phyloP scores from a whole-genome alignment of 2,797 vertebrate species.

The Chelmon rostratus region DNA sequence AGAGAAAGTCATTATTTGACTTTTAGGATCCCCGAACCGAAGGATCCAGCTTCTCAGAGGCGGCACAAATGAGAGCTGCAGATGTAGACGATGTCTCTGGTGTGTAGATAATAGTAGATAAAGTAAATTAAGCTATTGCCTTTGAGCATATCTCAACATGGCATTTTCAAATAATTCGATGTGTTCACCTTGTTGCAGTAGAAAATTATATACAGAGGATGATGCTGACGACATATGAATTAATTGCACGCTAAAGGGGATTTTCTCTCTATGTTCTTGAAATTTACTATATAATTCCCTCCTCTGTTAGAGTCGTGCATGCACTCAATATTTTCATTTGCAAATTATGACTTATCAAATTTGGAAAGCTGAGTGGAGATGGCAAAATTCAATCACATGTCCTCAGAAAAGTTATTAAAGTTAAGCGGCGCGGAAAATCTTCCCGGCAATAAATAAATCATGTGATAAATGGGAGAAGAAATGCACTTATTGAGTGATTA shows the following conservation, averaged over 20 bases:
- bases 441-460: constrained; percentile 53
- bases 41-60: background rate
- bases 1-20: constrained; percentile 5
- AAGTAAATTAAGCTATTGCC: constrained; percentile 21
- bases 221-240: constrained; percentile 18
- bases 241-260: constrained; percentile 25
- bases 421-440: constrained; percentile 65
- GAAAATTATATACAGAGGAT: constrained; percentile 8
- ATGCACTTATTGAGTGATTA: constrained; percentile 57
- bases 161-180: constrained; percentile 14
- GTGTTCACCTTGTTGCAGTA: constrained; percentile 30
- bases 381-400: constrained; percentile 61
- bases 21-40: background rate
- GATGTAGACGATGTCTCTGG: constrained; percentile 13
- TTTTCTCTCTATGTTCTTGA: constrained; percentile 36
- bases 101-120: constrained; percentile 15
- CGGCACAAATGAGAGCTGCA: background rate
- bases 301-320: constrained; percentile 9
- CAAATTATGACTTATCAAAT: constrained; percentile 61
- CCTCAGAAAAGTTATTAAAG: constrained; percentile 54
- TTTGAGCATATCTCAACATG: background rate
- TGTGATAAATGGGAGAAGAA: constrained; percentile 59
- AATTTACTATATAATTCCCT: constrained; percentile 20
- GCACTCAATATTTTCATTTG: constrained; percentile 39
- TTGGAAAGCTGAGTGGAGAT: constrained; percentile 60